Base-by-base conservation (phyloP, 2,113 vertebrate species). In the Mohoua ochrocephala region DNA sequence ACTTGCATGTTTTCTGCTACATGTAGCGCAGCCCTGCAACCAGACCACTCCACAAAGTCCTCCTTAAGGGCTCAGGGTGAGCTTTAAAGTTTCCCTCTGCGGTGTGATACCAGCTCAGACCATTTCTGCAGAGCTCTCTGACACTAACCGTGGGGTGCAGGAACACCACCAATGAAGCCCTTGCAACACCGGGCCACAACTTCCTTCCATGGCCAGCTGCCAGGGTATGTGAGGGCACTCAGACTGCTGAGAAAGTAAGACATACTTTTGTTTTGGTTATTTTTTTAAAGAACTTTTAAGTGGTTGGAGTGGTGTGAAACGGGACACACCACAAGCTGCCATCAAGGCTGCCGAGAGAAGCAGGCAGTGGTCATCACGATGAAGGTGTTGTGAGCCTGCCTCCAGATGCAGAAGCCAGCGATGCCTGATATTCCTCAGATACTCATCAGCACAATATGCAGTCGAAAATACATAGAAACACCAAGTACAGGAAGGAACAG, bases 321-420 rank as follows among this genome's bases (percentile, higher is more conserved):
- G 26, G 6, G 8, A 20, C 0, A 1, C 13, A 75, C 13, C n/a
- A 44, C 0, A 4, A 68, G 14, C 41, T 82, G 35, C 31, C 37
- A 45, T 35, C 65, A 35, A 7, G 0, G 3, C 30, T 1, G 11
- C 11, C 6, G 2, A 28, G 7, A 79, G 31, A 35, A 80, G 20
- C 1, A 35, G 44, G 28, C 10, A 22, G 7, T 0, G 2, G 5
- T 60, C 35, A 35, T 1, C n/a, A n/a, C n/a, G 6, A 35, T 1
- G 0, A 68, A 60, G 15, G 5, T 42, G 5, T 10, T 71, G 67
- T 30, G 23, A 56, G n/a, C 59, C 45, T 13, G 10, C 19, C 17
- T 71, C 30, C 6, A 7, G 44, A 44, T 26, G 20, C 30, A 50
- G 41, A 65, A 35, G 35, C n/a, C 45, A 44, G 28, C 31, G 67